These are phyloP conservation scores for Haliclystus octoradiatus DNA, from an alignment of 30 jellyfish, hydroid and myxozoan genomes.

Conservation along the genomic window DNA sequence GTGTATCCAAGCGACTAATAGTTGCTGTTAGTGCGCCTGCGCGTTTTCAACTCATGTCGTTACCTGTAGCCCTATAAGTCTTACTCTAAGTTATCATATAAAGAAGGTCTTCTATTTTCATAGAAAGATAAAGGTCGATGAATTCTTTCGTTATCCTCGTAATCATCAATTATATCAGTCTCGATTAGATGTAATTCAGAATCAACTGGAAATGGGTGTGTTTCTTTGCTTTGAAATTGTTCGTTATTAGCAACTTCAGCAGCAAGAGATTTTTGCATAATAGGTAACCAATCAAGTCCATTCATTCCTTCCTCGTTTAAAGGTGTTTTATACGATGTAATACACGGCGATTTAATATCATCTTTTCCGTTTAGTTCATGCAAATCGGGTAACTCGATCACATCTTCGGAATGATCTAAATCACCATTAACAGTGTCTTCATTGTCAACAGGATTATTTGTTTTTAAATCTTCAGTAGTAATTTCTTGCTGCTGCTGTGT, in stretches of 20 bases:
- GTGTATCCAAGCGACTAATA: too few relatives aligned
- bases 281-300: constrained; percentile 83
- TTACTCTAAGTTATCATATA: background rate
- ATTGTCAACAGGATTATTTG: background rate
- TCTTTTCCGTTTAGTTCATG: background rate
- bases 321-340: background rate
- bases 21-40: too few relatives aligned
- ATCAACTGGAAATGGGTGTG: background rate
- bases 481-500: background rate
- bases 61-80: background rate
- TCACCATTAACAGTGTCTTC: background rate
- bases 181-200: background rate
- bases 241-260: background rate
- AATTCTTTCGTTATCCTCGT: background rate
- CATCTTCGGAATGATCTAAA: background rate
- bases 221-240: background rate
- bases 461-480: background rate
- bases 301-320: background rate
- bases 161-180: background rate
- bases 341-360: background rate
- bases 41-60: background rate
- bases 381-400: background rate
- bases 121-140: background rate
- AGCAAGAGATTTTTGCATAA: constrained; percentile 48
- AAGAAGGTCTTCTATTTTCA: background rate